Base-by-base conservation (phyloP, 1,140 invertebrate genomes). In the Dinoponera quadriceps region DNA sequence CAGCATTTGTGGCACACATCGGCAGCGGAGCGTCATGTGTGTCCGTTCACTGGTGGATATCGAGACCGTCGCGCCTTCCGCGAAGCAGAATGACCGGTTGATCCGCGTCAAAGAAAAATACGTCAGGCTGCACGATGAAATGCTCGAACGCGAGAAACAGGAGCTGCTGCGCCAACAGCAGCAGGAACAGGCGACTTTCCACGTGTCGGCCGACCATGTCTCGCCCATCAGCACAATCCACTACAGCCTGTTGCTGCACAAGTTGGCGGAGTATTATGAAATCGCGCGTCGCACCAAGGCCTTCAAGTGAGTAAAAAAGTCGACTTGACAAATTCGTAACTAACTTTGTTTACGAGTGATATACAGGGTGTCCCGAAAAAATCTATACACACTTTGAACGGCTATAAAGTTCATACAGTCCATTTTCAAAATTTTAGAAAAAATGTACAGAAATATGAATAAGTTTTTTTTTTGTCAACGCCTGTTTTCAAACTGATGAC, bases 231-330 rank as follows among this genome's bases (percentile, higher is more conserved):
- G 87, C 69, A 92, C 88, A 1, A 59, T 71, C 14, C 83, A 85
- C 4, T 93, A 91, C 75, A 88, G 86, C 51, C 81, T 81, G 25
- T 20, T 92, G 7, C 48, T 91, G 13, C 75, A 84, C 16, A 86
- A 84, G 2, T 33, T 92, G n/a, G 20, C 73, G 2, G 63, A 83
- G 9, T 85, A 84, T 22, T 89, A 89, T 55, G 80, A 86, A 22
- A 11, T 69, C 27, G 77, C 88, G 60, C 84, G 90, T 29, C 78
- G 88, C 0, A 90, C 91, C 13, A 90, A 92, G 38, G 16, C 89
- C 0, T 92, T 91, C 87, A 92, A 92, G 92, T 93, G 44, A 90
- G 92, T 91, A 33, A 9, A n/a, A n/a, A n/a, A n/a, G n/a, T n/a
- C n/a, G n/a, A n/a, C n/a, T n/a, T n/a, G n/a, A n/a, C n/a, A n/a